Base-by-base conservation (phyloP, 2,888 invertebrate genomes). In the Ochropleura leucogaster region DNA sequence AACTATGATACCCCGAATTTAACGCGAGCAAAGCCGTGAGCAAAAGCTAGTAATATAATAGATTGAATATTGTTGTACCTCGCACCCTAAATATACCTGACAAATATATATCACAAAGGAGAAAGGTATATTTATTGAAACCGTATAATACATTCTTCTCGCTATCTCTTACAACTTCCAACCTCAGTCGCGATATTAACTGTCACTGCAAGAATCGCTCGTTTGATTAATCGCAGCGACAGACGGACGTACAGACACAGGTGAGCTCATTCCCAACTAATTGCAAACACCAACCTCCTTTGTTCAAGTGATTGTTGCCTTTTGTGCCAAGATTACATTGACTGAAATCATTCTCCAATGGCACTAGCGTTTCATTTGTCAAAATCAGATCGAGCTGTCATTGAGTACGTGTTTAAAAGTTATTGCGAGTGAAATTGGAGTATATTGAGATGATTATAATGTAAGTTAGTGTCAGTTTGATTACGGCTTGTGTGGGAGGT, bases 241-340 rank as follows among this genome's bases (percentile, higher is more conserved):
- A 71, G 62, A 62, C 62, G n/a, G 77, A 76, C 62, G 44, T 75
- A 74, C 73, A 75, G 79, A 77, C 81, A 82, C 86, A 86, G 87
- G 87, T 86, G 86, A 86, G 74, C 87, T 85, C 87, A 87, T 85
- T 86, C 85, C 77, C 74, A 77, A 85, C 88, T 86, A 86, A 86
- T 86, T 86, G 86, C 86, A 73, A 85, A 79, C 81, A 85, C 71
- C 72, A 77, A 69, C 83, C 82, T 86, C 90, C 87, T 88, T 91
- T 84, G 86, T 82, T 83, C 85, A 87, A 82, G 85, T 89, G 89
- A 91, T 91, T 90, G 89, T 85, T 86, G 84, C 83, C 88, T 87
- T 88, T 90, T 90, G 89, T 90, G 82, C 74, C 51, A 57, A 85
- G 84, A 84, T 75, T 78, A 80, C 86, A 80, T 85, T 82, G 79